These are phyloP conservation scores for Cylloceria caligata DNA, from an alignment of 2,888 invertebrate genomes.

Conservation along the genomic window DNA sequence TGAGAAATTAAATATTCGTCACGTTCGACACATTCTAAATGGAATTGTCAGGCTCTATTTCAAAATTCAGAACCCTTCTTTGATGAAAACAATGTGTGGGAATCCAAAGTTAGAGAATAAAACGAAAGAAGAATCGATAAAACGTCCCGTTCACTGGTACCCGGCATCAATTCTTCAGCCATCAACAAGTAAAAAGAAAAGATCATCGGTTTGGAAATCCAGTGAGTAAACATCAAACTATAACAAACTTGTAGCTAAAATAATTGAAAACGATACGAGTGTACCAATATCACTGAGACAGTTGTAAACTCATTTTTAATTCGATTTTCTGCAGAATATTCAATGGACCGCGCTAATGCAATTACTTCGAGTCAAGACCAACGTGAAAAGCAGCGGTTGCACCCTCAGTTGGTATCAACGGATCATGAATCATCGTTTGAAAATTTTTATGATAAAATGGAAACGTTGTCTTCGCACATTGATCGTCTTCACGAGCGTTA, in stretches of 20 bases:
- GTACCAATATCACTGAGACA: not conserved
- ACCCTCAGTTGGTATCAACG: no score
- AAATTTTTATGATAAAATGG: constrained; percentile 64
- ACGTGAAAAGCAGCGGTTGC: no score
- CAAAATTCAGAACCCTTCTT: constrained; percentile 20
- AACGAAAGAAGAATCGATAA: not conserved
- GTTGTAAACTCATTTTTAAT: not conserved
- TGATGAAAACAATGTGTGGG: not conserved
- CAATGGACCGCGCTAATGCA: not conserved
- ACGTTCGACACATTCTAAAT: constrained; percentile 43
- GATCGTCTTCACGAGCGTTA: constrained; percentile 68
- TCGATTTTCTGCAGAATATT: not conserved
- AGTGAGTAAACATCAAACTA: constrained; percentile 29
- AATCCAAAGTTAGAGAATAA: not conserved
- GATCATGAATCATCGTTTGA: constrained; percentile 24
- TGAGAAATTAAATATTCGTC: constrained; percentile 9
- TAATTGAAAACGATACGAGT: not conserved
- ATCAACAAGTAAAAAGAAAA: not conserved
- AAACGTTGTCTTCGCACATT: constrained; percentile 62
- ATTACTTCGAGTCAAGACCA: not conserved
- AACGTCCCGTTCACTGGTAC: not conserved
- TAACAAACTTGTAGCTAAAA: not conserved
- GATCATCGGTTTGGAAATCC: constrained; percentile 7
- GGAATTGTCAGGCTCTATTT: constrained; percentile 39
- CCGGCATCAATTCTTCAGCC: not conserved